Percentiles rank a stretch among this genome's conserved stretches.
phyloP scores from a whole-genome alignment of 2,888 invertebrate genomes.

The Hypomecis atomaria region DNA sequence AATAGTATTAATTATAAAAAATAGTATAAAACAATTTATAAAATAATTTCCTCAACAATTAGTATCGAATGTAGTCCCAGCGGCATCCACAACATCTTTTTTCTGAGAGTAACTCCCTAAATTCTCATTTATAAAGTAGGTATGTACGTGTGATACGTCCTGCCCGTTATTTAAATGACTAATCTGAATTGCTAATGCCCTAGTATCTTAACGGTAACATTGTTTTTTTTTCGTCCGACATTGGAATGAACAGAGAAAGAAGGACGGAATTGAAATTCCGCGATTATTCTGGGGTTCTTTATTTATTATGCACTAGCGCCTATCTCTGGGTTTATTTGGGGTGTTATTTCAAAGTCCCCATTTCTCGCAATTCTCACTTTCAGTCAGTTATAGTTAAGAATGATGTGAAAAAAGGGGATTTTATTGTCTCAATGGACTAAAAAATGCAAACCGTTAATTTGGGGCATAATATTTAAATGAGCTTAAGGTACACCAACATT shows the following conservation, averaged over 20 bases:
- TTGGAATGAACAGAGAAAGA: constrained; percentile 9
- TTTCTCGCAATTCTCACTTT: neutral
- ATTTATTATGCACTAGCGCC: constrained; percentile 13
- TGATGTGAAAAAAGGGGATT: neutral
- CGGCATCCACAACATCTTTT: neutral
- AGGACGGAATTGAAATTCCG: constrained; percentile 8
- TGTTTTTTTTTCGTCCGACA: constrained; percentile 33
- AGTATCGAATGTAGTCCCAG: neutral
- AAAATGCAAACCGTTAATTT: no score
- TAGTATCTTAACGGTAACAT: constrained; percentile 29
- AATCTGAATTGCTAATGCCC: constrained; percentile 47
- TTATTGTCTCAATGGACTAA: neutral
- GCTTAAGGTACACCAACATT: no score
- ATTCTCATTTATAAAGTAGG: constrained; percentile 11
- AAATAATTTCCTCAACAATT: neutral
- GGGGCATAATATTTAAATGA: no score
- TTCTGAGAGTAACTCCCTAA: constrained; percentile 1
- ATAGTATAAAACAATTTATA: neutral
- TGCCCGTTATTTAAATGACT: constrained; percentile 37
- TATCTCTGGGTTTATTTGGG: constrained; percentile 7
- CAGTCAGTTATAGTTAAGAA: neutral
- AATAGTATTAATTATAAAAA: neutral
- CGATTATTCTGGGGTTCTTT: constrained; percentile 21
- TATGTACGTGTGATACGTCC: constrained; percentile 43
- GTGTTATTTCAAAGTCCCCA: neutral